Evolutionary conservation across 1,140 invertebrate genomes (phyloP).

Genomic region (Megalonaias nervosa): DNA sequence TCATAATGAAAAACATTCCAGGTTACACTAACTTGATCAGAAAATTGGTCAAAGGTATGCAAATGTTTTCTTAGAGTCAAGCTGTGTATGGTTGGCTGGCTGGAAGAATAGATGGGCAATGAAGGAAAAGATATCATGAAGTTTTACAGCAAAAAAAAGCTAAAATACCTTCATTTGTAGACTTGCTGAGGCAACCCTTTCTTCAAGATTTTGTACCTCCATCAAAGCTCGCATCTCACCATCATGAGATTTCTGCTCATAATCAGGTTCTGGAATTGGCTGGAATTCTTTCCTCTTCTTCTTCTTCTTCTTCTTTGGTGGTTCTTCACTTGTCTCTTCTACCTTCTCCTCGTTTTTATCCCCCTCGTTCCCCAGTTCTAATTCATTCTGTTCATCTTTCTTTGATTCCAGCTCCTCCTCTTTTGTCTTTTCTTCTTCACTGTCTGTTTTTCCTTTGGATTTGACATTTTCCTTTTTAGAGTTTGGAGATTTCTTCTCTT

Average conservation of each 20-base stretch:
- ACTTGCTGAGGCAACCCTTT: constrained; percentile 91
- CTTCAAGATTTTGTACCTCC: constrained; percentile 92
- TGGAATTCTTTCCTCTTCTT: constrained; percentile 51
- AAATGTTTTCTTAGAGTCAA: too few relatives aligned
- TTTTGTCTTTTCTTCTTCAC: background rate
- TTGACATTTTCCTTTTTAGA: constrained; percentile 26
- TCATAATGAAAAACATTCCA: too few relatives aligned
- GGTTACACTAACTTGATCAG: too few relatives aligned
- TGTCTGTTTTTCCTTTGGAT: constrained; percentile 17
- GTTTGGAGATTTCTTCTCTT: background rate
- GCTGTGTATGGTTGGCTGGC: too few relatives aligned
- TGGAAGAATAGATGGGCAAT: too few relatives aligned
- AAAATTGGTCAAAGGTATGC: too few relatives aligned
- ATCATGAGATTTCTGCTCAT: constrained; percentile 74
- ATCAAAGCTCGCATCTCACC: constrained; percentile 88
- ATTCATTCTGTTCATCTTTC: constrained; percentile 7
- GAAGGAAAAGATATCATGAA: too few relatives aligned
- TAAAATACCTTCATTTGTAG: constrained; percentile 85
- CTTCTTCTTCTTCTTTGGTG: constrained; percentile 32
- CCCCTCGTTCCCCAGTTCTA: constrained; percentile 5
- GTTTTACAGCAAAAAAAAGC: too few relatives aligned
- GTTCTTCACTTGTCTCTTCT: constrained; percentile 20
- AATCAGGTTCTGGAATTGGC: constrained; percentile 68
- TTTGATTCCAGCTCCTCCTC: constrained; percentile 1
- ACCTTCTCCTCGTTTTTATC: constrained; percentile 25